Percentiles rank a stretch among this genome's conserved stretches.
Evolutionary conservation across 2,797 vertebrate species (phyloP).

Genomic region (Adelosebastes latens): DNA sequence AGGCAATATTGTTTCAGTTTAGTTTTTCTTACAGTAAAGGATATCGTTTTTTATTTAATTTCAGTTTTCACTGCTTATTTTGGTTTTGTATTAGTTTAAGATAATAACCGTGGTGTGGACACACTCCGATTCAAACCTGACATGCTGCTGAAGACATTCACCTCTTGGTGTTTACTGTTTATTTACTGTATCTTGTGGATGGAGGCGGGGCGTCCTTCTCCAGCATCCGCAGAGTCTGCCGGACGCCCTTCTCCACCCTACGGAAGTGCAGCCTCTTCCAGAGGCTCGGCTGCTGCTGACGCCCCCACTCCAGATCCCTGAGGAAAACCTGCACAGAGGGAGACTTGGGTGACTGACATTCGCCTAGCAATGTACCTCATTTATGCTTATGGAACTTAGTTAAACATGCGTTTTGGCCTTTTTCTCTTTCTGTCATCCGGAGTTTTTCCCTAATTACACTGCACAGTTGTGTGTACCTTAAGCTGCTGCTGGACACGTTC

Average conservation of each 20-base stretch:
- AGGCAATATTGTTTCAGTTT: no score
- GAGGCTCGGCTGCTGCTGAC: constrained; percentile 86
- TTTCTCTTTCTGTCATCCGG: neutral
- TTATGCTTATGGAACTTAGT: neutral
- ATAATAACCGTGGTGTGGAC: neutral
- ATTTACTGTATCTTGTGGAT: constrained; percentile 22
- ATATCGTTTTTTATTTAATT: no score
- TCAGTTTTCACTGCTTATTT: neutral
- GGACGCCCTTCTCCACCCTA: constrained; percentile 88
- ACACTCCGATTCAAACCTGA: neutral
- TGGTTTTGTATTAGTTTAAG: neutral
- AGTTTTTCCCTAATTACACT: neutral
- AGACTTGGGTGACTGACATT: neutral
- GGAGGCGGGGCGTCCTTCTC: constrained; percentile 71
- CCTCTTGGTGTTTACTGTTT: neutral
- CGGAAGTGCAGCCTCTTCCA: constrained; percentile 92
- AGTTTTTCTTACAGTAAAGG: no score
- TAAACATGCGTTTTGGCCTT: neutral
- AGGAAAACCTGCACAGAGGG: constrained; percentile 81
- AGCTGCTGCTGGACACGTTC: constrained; percentile 88
- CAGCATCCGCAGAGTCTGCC: constrained; percentile 82
- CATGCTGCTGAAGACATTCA: neutral
- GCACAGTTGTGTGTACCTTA: constrained; percentile 48
- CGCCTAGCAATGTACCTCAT: neutral
- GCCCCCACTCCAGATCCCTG: constrained; percentile 91